Conservation (phyloP, 2,797 vertebrate species). For the Ceyx erithaca region DNA sequence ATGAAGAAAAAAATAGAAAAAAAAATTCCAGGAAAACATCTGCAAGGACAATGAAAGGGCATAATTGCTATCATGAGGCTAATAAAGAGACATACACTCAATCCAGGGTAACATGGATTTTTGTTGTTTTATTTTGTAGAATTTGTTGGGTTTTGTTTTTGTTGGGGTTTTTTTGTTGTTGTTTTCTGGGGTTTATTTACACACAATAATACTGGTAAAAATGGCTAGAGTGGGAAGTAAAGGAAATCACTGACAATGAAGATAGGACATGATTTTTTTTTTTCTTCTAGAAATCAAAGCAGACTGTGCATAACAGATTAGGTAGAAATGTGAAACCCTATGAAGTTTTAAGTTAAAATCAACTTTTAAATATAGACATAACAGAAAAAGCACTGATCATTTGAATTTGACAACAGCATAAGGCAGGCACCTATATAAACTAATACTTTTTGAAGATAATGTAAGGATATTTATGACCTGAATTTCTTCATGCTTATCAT, state of each 20-base stretch:
- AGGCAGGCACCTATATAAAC: not conserved
- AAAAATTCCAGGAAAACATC: not conserved
- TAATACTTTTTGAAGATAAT: not conserved
- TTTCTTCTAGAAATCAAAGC: not conserved
- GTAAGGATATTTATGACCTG: not conserved
- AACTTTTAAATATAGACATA: not conserved
- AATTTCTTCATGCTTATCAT: slow-evolving; percentile 13
- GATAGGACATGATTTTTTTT: not conserved
- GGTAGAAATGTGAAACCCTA: not conserved
- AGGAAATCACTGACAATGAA: not conserved
- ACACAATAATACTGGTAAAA: not conserved
- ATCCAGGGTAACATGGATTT: fast-evolving
- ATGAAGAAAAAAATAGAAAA: not conserved
- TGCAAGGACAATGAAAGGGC: not conserved
- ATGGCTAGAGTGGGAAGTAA: not conserved
- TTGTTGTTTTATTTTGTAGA: not conserved
- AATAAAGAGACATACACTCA: not conserved
- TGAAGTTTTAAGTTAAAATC: not conserved
- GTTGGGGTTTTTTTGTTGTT: not conserved
- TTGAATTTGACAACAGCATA: not conserved
- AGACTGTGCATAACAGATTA: not conserved
- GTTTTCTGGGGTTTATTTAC: not conserved
- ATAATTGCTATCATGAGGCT: not conserved
- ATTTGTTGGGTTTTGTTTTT: not conserved
- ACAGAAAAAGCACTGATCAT: not conserved